Conservation (phyloP, 2,113 vertebrate species). For the Cavia porcellus region DNA sequence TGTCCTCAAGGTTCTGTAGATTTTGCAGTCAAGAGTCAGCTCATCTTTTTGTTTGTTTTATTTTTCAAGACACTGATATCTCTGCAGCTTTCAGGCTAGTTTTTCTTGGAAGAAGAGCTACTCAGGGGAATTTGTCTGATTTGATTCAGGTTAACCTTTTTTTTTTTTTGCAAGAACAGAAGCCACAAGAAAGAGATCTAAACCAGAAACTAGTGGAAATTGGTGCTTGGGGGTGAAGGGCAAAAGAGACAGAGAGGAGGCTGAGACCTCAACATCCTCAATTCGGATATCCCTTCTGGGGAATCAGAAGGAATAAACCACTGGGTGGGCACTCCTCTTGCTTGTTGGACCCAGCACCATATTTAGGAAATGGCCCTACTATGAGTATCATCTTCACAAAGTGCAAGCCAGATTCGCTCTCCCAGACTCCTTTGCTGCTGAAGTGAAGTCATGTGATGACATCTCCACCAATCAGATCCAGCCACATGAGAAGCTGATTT, state of each 20-base stretch:
- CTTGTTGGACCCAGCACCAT: no score
- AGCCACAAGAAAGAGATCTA: neutral
- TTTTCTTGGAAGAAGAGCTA: neutral
- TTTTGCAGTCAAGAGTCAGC: neutral
- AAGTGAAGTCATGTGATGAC: neutral
- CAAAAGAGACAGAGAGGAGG: no score
- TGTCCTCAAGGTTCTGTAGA: neutral
- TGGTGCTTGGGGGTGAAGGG: no score
- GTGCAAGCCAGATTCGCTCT: neutral
- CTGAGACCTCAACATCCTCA: neutral
- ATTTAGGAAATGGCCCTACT: neutral
- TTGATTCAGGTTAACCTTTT: neutral
- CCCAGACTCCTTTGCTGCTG: neutral
- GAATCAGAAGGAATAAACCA: neutral
- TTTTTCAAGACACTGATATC: neutral
- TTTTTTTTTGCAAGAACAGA: neutral
- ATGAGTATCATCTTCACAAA: neutral
- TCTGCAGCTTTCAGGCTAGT: neutral
- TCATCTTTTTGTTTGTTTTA: neutral
- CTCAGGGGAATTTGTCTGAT: neutral
- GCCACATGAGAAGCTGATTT: neutral
- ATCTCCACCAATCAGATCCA: neutral
- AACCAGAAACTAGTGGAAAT: neutral
- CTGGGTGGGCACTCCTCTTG: no score
- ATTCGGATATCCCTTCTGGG: neutral